Conservation (phyloP, 2,888 invertebrate genomes). For the Deladenus siricidicola region DNA sequence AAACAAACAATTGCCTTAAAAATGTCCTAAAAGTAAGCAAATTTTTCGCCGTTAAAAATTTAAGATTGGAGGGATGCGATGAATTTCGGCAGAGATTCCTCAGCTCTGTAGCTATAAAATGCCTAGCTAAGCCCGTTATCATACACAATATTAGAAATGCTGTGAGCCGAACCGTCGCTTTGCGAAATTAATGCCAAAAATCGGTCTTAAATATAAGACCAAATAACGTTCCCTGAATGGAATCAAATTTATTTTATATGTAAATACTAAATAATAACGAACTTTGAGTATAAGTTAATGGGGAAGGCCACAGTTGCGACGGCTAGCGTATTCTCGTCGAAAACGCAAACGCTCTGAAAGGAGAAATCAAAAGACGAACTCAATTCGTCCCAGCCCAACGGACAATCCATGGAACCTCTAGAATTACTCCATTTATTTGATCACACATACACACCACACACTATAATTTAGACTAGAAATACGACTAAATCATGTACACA, state of each 20-base stretch:
- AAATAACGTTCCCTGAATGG: neutral
- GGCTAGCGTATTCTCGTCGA: conserved; percentile 40
- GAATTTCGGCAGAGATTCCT: too few relatives aligned
- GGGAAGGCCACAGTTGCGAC: conserved; percentile 35
- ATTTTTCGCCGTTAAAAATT: too few relatives aligned
- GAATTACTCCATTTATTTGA: too few relatives aligned
- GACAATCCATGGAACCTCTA: conserved; percentile 42
- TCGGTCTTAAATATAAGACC: neutral
- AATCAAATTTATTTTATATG: neutral
- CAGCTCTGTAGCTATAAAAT: too few relatives aligned
- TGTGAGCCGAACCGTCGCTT: too few relatives aligned
- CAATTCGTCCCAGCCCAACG: conserved; percentile 45
- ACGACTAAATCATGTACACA: neutral
- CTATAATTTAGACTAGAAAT: neutral
- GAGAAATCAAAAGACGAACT: conserved; percentile 24
- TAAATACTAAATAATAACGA: conserved; percentile 13
- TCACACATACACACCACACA: too few relatives aligned
- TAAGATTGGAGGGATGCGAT: too few relatives aligned
- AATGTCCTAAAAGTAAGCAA: too few relatives aligned
- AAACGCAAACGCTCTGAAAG: conserved; percentile 34
- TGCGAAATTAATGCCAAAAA: too few relatives aligned
- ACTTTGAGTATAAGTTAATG: conserved; percentile 45
- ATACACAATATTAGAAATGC: too few relatives aligned
- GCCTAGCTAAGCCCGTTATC: too few relatives aligned
- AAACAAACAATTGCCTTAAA: too few relatives aligned